phyloP scores from a whole-genome alignment of 1,140 invertebrate species.

The Schlechtendalia chinensis region DNA sequence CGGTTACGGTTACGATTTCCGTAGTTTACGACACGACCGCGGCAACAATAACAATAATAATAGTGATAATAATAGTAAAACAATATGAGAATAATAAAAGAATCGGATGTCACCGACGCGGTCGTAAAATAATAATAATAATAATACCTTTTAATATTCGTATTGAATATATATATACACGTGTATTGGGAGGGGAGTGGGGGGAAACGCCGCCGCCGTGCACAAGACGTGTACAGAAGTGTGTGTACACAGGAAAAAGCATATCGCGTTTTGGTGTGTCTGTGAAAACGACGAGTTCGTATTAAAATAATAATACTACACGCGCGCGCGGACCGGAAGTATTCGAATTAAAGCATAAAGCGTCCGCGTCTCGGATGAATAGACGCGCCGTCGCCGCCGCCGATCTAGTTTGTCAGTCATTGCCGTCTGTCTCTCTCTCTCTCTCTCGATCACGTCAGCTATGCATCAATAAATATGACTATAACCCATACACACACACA shows the following conservation, averaged over 20 bases:
- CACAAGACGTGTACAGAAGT: too few species aligned
- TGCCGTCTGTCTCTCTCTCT: slow-evolving; percentile 15
- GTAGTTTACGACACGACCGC: neutral
- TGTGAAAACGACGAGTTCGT: slow-evolving; percentile 23
- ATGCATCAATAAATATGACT: slow-evolving; percentile 48
- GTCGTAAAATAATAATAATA: too few species aligned
- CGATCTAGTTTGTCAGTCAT: slow-evolving; percentile 27
- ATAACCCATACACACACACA: neutral
- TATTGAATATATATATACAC: neutral
- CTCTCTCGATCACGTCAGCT: neutral
- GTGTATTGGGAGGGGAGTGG: too few species aligned
- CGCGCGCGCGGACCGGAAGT: slow-evolving; percentile 45
- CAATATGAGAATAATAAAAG: neutral
- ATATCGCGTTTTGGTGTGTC: slow-evolving; percentile 32
- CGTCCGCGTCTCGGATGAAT: slow-evolving; percentile 47
- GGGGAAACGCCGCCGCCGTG: too few species aligned
- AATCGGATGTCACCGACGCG: neutral
- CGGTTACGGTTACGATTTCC: slow-evolving; percentile 1
- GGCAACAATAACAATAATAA: neutral
- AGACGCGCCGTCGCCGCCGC: slow-evolving; percentile 6
- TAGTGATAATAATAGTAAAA: slow-evolving; percentile 15
- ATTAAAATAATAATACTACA: slow-evolving; percentile 5
- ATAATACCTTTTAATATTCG: neutral
- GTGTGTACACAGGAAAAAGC: neutral
- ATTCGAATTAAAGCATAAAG: slow-evolving; percentile 48